Evolutionary conservation across 2,888 invertebrate genomes (phyloP).

Genomic region (Eucera pruinosa): DNA sequence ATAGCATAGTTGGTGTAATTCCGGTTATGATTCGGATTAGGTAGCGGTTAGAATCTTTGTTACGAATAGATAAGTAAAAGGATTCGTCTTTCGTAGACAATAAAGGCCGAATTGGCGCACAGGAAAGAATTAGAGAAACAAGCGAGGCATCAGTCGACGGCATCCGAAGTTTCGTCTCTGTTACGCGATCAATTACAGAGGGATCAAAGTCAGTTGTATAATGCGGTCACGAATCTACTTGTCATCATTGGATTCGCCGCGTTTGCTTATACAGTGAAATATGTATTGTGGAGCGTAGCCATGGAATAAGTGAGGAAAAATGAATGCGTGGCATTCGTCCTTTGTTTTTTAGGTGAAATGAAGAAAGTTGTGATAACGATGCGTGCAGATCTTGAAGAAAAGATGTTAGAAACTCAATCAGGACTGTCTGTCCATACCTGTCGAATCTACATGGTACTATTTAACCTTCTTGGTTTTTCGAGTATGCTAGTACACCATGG

Average conservation of each 20-base stretch:
- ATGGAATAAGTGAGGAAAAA: slow-evolving; percentile 84
- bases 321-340: slow-evolving; percentile 15
- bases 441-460: slow-evolving; percentile 36
- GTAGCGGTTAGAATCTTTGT: too few relatives aligned
- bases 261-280: slow-evolving; percentile 96
- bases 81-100: slow-evolving; percentile 73
- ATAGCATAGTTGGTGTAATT: too few relatives aligned
- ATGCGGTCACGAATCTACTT: slow-evolving; percentile 93
- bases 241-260: slow-evolving; percentile 95
- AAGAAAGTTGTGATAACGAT: slow-evolving; percentile 44
- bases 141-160: slow-evolving; percentile 81
- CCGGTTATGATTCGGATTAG: too few relatives aligned
- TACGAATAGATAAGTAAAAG: too few relatives aligned
- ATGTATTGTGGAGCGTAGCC: slow-evolving; percentile 92
- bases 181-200: slow-evolving; percentile 79
- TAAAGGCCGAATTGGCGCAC: slow-evolving; percentile 84
- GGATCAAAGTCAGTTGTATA: slow-evolving; percentile 89
- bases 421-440: slow-evolving; percentile 33
- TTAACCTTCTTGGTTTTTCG: slow-evolving; percentile 30
- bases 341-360: slow-evolving; percentile 25
- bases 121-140: slow-evolving; percentile 85
- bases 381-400: slow-evolving; percentile 38
- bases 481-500: slow-evolving; percentile 45
- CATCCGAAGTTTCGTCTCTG: slow-evolving; percentile 78
- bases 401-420: slow-evolving; percentile 17